These are phyloP conservation scores for Zaprionus vittiger DNA, from an alignment of 1,140 invertebrate genomes.

Conservation along the genomic window DNA sequence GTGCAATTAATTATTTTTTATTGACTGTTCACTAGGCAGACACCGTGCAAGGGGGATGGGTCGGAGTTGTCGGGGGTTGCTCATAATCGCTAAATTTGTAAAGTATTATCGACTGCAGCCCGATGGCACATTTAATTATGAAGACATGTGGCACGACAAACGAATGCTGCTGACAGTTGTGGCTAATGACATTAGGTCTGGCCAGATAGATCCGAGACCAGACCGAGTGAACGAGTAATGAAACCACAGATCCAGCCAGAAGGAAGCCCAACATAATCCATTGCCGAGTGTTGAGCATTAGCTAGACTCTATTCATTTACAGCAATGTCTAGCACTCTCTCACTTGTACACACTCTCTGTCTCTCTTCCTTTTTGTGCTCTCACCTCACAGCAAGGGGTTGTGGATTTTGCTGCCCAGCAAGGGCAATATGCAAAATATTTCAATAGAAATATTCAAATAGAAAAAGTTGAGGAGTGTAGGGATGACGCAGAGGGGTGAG, in stretches of 20 bases:
- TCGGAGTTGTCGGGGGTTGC: conserved; percentile 6
- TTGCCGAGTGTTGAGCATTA: conserved; percentile 54
- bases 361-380: no score
- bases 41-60: not conserved
- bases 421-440: conserved; percentile 53
- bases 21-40: conserved; percentile 56
- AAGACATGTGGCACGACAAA: conserved; percentile 69
- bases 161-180: conserved; percentile 69
- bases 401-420: conserved; percentile 40
- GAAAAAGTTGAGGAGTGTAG: conserved; percentile 11
- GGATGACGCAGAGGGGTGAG: not conserved
- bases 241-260: not conserved
- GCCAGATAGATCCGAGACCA: conserved; percentile 19
- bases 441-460: no score
- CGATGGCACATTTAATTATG: conserved; percentile 71
- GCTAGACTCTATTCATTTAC: conserved; percentile 45
- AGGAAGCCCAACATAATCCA: conserved; percentile 67
- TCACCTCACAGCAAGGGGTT: conserved; percentile 15
- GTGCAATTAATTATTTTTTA: conserved; percentile 80
- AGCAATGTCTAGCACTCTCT: not conserved
- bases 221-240: not conserved
- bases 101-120: conserved; percentile 64
- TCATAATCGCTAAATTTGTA: conserved; percentile 73
- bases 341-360: conserved; percentile 13
- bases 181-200: conserved; percentile 70